phyloP scores from a whole-genome alignment of 2,797 vertebrate genomes.

The Thripadectes ignobilis region DNA sequence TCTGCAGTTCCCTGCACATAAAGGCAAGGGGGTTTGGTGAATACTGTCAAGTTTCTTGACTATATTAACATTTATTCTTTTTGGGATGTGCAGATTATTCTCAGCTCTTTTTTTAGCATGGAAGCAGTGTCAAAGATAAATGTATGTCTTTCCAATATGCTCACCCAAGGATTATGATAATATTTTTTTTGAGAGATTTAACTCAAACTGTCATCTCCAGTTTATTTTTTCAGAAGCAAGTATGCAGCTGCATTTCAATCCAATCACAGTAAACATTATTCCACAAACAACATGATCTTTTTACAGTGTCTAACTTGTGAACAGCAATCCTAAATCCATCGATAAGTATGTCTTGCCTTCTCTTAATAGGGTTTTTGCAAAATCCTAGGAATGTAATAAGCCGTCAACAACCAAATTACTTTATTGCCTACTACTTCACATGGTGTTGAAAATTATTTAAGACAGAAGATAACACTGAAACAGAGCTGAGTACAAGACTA shows the following conservation, averaged over 20 bases:
- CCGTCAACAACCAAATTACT: not conserved
- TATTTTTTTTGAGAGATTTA: not conserved
- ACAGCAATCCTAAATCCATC: constrained; percentile 6
- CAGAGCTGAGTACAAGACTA: not conserved
- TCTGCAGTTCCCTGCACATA: not conserved
- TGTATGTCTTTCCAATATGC: not conserved
- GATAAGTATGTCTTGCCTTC: not conserved
- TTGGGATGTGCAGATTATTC: not conserved
- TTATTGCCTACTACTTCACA: not conserved
- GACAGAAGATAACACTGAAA: not conserved
- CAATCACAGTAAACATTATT: constrained; percentile 5
- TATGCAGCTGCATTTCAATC: constrained; percentile 22
- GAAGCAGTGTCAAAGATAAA: not conserved
- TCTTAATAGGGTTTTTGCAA: constrained; percentile 4
- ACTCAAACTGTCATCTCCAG: constrained; percentile 7
- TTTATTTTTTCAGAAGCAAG: constrained; percentile 24
- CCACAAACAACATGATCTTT: not conserved
- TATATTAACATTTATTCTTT: not conserved
- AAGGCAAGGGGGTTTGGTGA: not conserved
- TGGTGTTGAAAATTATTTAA: not conserved
- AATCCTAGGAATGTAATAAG: constrained; percentile 14
- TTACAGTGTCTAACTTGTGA: constrained; percentile 11
- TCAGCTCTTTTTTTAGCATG: not conserved
- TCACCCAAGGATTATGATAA: not conserved
- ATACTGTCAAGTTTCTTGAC: not conserved